Conservation (phyloP, 2,888 invertebrate species). For the Timema cristinae region DNA sequence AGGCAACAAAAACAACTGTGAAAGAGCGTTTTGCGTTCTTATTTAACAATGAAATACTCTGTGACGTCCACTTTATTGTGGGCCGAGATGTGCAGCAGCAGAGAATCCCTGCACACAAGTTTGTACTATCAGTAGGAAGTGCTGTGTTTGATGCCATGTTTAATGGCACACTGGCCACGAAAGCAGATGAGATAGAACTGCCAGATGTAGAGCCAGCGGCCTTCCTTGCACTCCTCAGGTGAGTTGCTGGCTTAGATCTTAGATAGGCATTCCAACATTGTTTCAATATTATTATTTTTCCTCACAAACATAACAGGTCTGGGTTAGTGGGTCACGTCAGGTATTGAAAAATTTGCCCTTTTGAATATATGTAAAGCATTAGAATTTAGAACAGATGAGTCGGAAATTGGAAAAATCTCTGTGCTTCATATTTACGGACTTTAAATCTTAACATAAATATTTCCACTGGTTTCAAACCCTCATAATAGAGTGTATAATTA, state of each 20-base stretch:
- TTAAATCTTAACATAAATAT: no score
- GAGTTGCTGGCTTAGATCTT: slow-evolving; percentile 10
- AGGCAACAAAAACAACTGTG: slow-evolving; percentile 69
- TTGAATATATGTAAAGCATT: no score
- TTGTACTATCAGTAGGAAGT: slow-evolving; percentile 75
- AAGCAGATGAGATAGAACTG: slow-evolving; percentile 68
- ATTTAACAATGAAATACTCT: slow-evolving; percentile 60
- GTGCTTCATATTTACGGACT: no score
- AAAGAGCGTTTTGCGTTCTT: slow-evolving; percentile 70
- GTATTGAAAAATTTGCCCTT: no score
- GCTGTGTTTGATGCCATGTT: slow-evolving; percentile 87
- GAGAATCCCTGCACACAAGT: slow-evolving; percentile 73
- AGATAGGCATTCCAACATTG: no score
- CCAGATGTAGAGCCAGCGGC: slow-evolving; percentile 82
- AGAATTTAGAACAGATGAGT: no score
- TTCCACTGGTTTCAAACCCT: no score
- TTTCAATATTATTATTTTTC: no score
- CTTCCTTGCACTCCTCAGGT: slow-evolving; percentile 66
- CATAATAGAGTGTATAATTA: no score
- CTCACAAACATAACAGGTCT: no score
- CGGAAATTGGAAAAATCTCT: no score
- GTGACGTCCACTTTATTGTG: slow-evolving; percentile 75
- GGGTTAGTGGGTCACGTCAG: no score
- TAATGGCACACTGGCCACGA: slow-evolving; percentile 67
- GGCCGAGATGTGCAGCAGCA: slow-evolving; percentile 65